phyloP scores from a whole-genome alignment of 2,113 vertebrate species.

The Cheilinus undulatus region DNA sequence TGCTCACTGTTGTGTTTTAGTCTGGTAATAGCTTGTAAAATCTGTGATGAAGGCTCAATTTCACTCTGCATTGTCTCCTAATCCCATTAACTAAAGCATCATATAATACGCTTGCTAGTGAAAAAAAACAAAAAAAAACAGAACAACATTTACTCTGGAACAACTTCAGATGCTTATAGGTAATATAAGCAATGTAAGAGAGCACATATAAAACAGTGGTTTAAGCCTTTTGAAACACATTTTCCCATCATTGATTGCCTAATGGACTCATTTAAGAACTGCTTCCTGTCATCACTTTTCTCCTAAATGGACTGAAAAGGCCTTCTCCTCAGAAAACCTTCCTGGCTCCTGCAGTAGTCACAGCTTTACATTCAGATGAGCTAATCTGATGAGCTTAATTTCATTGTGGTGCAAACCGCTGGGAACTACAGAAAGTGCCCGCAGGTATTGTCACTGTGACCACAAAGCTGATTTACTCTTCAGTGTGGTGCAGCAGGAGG shows the following conservation, averaged over 20 bases:
- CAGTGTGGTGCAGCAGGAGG: constrained; percentile 8
- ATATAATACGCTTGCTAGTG: constrained; percentile 9
- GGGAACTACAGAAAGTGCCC: constrained; percentile 35
- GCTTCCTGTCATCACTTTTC: neutral
- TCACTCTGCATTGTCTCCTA: constrained; percentile 27
- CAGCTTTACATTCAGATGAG: constrained; percentile 55
- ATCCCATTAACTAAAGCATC: constrained; percentile 20
- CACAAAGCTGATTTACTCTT: constrained; percentile 53
- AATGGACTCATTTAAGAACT: neutral
- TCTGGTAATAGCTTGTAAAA: constrained; percentile 2
- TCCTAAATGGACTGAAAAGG: constrained; percentile 23
- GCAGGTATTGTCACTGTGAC: constrained; percentile 42
- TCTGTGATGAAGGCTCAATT: constrained; percentile 9
- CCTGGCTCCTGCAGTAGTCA: constrained; percentile 11
- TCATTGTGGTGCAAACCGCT: constrained; percentile 34
- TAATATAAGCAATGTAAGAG: constrained; percentile 2
- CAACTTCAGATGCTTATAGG: neutral
- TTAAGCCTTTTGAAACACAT: constrained; percentile 2
- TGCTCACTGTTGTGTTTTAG: neutral
- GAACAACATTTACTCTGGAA: neutral
- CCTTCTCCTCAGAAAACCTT: constrained; percentile 16
- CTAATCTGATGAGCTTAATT: constrained; percentile 52
- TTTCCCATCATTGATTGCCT: neutral
- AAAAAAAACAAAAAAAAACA: neutral
- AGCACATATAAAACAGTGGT: constrained; percentile 1